These are phyloP conservation scores for Nipponia nippon DNA, from an alignment of 2,113 vertebrate genomes.

Conservation along the genomic window DNA sequence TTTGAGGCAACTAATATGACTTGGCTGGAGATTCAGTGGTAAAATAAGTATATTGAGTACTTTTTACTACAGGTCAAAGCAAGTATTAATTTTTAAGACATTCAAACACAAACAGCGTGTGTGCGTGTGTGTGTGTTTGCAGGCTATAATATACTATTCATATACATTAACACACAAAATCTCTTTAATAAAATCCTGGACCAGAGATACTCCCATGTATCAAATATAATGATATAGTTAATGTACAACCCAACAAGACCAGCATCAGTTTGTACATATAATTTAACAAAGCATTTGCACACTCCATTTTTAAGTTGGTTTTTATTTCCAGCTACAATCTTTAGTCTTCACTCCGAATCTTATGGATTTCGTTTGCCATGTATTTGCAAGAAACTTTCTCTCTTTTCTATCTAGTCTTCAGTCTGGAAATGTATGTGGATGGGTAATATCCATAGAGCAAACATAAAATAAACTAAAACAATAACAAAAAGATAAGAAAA, in stretches of 20 bases:
- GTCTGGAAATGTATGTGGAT: neutral
- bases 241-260: neutral
- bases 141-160: neutral
- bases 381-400: neutral
- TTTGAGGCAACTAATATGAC: neutral
- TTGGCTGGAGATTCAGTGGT: neutral
- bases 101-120: neutral
- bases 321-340: neutral
- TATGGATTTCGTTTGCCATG: neutral
- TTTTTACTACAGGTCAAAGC: neutral
- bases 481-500: neutral
- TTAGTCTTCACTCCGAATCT: neutral
- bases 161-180: neutral
- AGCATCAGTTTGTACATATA: neutral
- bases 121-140: too few species aligned
- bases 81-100: neutral
- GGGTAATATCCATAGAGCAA: neutral
- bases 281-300: neutral
- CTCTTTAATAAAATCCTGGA: neutral
- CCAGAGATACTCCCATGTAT: neutral
- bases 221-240: neutral
- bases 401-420: neutral
- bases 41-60: neutral
- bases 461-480: neutral
- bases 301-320: neutral